Percentiles rank a stretch among this genome's conserved stretches.
phyloP scores from a whole-genome alignment of 2,113 vertebrate genomes.

The Pristiophorus japonicus region DNA sequence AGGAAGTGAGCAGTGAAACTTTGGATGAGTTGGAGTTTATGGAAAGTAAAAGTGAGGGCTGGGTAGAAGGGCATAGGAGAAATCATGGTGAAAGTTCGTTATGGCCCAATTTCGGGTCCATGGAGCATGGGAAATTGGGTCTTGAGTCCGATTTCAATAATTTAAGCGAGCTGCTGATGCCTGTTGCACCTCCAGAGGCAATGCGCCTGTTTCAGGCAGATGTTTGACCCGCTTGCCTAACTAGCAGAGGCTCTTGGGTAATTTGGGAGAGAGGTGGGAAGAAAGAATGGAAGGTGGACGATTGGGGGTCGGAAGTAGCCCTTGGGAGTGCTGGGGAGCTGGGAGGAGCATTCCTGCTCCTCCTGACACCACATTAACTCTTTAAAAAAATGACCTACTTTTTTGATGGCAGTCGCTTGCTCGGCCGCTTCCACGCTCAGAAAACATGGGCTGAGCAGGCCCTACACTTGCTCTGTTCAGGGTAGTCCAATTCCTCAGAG shows the following conservation, averaged over 20 bases:
- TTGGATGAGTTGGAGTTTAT: background rate
- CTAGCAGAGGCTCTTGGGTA: background rate
- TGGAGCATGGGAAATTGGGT: no score
- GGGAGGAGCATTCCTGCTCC: no score
- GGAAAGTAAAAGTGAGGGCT: background rate
- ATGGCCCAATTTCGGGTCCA: no score
- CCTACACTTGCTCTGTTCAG: background rate
- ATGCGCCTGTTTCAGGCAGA: background rate
- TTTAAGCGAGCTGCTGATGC: background rate
- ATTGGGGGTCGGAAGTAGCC: background rate
- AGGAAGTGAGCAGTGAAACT: background rate
- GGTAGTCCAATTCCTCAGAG: background rate
- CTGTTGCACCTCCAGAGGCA: background rate
- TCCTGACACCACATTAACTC: background rate
- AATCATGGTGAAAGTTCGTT: no score
- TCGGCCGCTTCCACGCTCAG: background rate
- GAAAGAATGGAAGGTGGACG: no score
- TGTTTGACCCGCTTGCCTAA: background rate
- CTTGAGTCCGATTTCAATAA: background rate
- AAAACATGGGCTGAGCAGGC: background rate
- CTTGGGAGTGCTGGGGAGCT: background rate
- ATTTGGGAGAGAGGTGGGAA: background rate
- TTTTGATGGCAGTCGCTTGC: background rate
- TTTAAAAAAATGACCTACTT: background rate
- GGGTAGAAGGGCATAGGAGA: background rate